Evolutionary conservation across 2,797 vertebrate genomes (phyloP), one percentile per base, ranked within the genome.

Genomic region (Cyprinella venusta): DNA sequence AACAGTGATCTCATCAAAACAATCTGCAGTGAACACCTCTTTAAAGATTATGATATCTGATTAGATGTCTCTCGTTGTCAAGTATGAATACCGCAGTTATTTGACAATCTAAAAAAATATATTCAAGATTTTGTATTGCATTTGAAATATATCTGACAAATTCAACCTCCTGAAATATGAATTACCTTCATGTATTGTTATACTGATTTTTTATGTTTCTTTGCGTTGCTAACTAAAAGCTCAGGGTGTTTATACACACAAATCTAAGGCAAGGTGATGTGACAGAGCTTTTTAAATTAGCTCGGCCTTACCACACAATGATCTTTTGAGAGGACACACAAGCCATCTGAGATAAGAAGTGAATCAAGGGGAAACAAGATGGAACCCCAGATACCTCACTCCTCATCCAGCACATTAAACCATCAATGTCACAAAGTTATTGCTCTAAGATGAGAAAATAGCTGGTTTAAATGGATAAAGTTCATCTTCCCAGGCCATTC

Each of bases 211-310:
- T 59, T 8, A 40, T 18, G 15, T 59, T 15, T 40, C 33, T 59
- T 56, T 75, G 10, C 30, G 5, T 75, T 77, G 24, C 26, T 77
- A 45, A 33, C 59, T 63, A 40, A 76, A 76, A 19, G 54, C 36
- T 42, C 50, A 54, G 21, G 72, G 59, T 38, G 52, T 76, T 61
- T 76, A 26, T 38, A 7, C 63, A 36, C 59, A 48, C 18, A 30
- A 63, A 52, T 70, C 36, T n/a, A 64, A 67, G 19, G 8, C 36
- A 64, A 68, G 19, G 8, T 78, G 40, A 75, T 50, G 61, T 24
- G 76, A 71, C 63, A 63, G 77, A 85, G 81, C 61, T 56, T 24
- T 74, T 80, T 78, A 82, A 78, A 82, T 68, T 70, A 83, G 72
- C 80, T 82, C 65, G 9, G 40, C 30, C 50, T 33, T 68, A 54